Conservation (phyloP, 2,797 vertebrate species). For the Lemur catta region DNA sequence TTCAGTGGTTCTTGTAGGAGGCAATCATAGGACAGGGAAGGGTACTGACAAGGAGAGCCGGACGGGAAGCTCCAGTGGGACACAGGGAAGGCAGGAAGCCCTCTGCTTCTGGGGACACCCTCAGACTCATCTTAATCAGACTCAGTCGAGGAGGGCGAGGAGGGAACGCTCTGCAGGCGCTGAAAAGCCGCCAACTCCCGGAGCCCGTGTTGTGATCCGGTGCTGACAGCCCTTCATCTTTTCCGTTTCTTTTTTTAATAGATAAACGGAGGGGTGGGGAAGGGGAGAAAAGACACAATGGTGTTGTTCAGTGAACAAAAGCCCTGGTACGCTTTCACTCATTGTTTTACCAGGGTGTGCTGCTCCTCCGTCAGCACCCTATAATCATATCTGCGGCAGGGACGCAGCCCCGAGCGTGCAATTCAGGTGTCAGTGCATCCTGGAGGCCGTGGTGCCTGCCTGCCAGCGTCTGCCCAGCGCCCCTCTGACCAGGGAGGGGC, state of each 20-base stretch:
- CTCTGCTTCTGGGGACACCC: neutral
- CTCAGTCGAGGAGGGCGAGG: neutral
- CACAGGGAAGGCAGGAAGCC: neutral
- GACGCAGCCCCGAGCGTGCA: slow-evolving; percentile 32
- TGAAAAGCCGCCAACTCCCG: slow-evolving; percentile 62
- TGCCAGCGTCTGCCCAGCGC: neutral
- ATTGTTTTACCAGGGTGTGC: slow-evolving; percentile 61
- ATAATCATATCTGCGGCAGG: slow-evolving; percentile 73
- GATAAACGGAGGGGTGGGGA: slow-evolving; percentile 42
- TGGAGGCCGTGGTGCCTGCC: neutral
- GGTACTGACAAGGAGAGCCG: neutral
- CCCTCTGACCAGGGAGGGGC: neutral
- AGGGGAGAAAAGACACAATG: slow-evolving; percentile 52
- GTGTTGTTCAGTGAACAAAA: slow-evolving; percentile 79
- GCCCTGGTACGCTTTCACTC: slow-evolving; percentile 61
- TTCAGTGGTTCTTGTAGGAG: neutral
- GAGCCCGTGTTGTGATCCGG: slow-evolving; percentile 74
- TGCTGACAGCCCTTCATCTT: slow-evolving; percentile 80
- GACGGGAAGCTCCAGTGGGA: neutral
- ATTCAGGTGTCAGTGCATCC: slow-evolving; percentile 63
- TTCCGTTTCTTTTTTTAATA: neutral
- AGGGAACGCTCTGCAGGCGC: slow-evolving; percentile 46
- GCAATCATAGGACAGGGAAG: neutral
- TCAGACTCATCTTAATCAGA: slow-evolving; percentile 45
- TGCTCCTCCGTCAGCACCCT: slow-evolving; percentile 62